These are phyloP conservation scores for Trichoplusia ni DNA, from an alignment of 1,140 invertebrate genomes.

Conservation along the genomic window DNA sequence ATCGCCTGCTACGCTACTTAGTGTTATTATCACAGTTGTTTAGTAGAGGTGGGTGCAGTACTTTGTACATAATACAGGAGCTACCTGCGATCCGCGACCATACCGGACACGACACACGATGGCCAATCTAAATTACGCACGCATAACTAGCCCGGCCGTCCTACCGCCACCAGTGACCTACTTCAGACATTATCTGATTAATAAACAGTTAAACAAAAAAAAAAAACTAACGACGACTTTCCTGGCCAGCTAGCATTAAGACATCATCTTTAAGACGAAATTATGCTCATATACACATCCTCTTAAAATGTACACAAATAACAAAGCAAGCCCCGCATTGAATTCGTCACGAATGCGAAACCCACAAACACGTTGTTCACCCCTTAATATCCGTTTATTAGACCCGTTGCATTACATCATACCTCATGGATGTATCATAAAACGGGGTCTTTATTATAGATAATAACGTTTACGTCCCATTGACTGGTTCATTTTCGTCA, in stretches of 20 bases:
- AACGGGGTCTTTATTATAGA: slow-evolving; percentile 66
- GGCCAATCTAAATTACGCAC: slow-evolving; percentile 54
- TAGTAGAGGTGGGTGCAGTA: slow-evolving; percentile 82
- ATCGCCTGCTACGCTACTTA: slow-evolving; percentile 83
- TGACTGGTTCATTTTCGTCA: slow-evolving; percentile 79
- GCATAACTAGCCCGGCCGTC: slow-evolving; percentile 49
- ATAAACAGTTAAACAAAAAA: slow-evolving; percentile 50
- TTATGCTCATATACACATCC: slow-evolving; percentile 73
- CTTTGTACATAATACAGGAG: slow-evolving; percentile 80
- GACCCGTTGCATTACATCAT: slow-evolving; percentile 60
- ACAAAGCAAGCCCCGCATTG: slow-evolving; percentile 64
- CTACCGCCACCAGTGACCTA: slow-evolving; percentile 39
- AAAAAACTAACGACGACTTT: slow-evolving; percentile 47
- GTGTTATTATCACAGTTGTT: slow-evolving; percentile 83
- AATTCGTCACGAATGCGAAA: slow-evolving; percentile 57
- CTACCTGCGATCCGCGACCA: slow-evolving; percentile 70
- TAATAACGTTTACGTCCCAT: slow-evolving; percentile 80
- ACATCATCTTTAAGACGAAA: slow-evolving; percentile 72
- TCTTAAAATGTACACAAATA: slow-evolving; percentile 77
- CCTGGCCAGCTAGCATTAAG: slow-evolving; percentile 54
- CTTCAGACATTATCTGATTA: slow-evolving; percentile 39
- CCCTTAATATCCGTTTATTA: slow-evolving; percentile 50
- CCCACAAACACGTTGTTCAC: slow-evolving; percentile 68
- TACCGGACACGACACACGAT: slow-evolving; percentile 55
- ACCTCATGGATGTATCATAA: slow-evolving; percentile 58